These are phyloP conservation scores for Mustela lutreola DNA, from an alignment of 2,113 vertebrate genomes.

Conservation along the genomic window DNA sequence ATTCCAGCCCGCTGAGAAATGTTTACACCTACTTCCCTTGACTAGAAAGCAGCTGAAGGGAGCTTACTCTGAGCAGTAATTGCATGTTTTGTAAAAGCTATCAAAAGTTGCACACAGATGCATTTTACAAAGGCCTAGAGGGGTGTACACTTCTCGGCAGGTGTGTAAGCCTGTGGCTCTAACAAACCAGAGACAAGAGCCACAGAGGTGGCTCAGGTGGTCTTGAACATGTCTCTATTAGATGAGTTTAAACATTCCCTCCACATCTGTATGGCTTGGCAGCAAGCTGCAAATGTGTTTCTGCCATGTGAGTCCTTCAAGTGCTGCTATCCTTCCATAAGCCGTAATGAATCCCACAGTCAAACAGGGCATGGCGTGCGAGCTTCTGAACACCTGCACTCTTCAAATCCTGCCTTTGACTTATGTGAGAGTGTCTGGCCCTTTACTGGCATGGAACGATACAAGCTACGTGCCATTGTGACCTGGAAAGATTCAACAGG, in stretches of 20 bases:
- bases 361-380: slow-evolving; percentile 40
- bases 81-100: slow-evolving; percentile 83
- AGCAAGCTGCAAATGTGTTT: slow-evolving; percentile 76
- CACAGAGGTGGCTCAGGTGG: slow-evolving; percentile 78
- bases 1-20: slow-evolving; percentile 83
- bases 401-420: slow-evolving; percentile 76
- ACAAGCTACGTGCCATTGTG: slow-evolving; percentile 49
- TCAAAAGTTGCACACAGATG: slow-evolving; percentile 81
- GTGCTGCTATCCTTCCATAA: slow-evolving; percentile 76
- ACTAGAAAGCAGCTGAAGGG: slow-evolving; percentile 82
- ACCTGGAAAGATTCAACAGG: slow-evolving; percentile 43
- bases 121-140: slow-evolving; percentile 78
- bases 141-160: slow-evolving; percentile 82
- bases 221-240: slow-evolving; percentile 74
- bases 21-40: slow-evolving; percentile 83
- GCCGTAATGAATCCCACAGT: slow-evolving; percentile 64
- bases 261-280: slow-evolving; percentile 75
- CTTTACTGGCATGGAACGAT: slow-evolving; percentile 60
- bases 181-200: slow-evolving; percentile 81
- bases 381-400: slow-evolving; percentile 81
- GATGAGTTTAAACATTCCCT: slow-evolving; percentile 82
- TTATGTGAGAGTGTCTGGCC: slow-evolving; percentile 43
- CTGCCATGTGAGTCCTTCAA: slow-evolving; percentile 81
- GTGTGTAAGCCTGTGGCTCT: slow-evolving; percentile 82
- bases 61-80: slow-evolving; percentile 80